Base-by-base conservation (phyloP, 2,888 invertebrate genomes). In the Nycteola revayana region DNA sequence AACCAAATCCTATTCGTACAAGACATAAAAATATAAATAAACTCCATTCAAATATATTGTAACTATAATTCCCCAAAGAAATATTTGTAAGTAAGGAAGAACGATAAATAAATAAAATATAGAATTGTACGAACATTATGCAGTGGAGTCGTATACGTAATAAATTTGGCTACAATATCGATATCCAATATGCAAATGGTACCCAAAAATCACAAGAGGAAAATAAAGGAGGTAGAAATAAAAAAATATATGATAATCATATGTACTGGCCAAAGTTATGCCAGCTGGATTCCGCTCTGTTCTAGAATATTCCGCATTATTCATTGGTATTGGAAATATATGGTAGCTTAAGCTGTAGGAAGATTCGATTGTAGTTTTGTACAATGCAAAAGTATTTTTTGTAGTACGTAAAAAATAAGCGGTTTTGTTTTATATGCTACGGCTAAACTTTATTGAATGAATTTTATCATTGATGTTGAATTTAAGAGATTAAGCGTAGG, bases 141-240 rank as follows among this genome's bases (percentile, higher is more conserved):
- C 69, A 65, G 70, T 72, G 70, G 50, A 61, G 67, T 69, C 64
- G 50, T 57, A 66, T 64, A 63, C 60, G 75, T 74, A 74, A 83
- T 83, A 85, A 81, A 83, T 80, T 81, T 75, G 60, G 70, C 62
- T 66, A 67, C 70, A 76, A 77, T 77, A 86, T 83, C 74, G 76
- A 53, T 80, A 85, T 82, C 75, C 85, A 73, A 84, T 85, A 86
- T 84, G 79, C 70, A 85, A 85, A 86, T 82, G 60, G 56, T 64
- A 70, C 71, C 69, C 66, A 67, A 61, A 73, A 80, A 82, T 79
- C 85, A 71, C 84, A 66, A 70, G 83, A 79, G 86, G 59, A 69
- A 78, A 77, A 85, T 83, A 83, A 84, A 83, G 66, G 59, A 54
- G 59, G 56, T 43, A 49, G 63, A 72, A 71, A 75, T 69, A 77